phyloP scores from a whole-genome alignment of 2,888 invertebrate species.

The Drosophila crucigera region DNA sequence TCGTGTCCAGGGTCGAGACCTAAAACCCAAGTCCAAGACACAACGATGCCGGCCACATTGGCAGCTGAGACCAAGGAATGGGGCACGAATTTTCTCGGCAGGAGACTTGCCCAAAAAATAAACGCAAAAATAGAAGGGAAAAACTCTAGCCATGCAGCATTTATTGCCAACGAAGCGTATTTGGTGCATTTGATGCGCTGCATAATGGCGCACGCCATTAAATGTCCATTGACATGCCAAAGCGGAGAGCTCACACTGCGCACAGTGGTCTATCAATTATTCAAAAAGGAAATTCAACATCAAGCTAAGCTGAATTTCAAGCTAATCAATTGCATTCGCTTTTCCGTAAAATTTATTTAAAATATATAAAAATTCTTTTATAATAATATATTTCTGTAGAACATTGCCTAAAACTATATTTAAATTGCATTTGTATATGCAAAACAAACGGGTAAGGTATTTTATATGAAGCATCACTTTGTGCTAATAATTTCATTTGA shows the following conservation, averaged over 20 bases:
- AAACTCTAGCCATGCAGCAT: slow-evolving; percentile 75
- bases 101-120: slow-evolving; percentile 18
- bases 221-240: slow-evolving; percentile 83
- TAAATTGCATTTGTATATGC: background rate
- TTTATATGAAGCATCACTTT: background rate
- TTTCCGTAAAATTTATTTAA: background rate
- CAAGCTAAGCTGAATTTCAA: background rate
- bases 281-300: background rate
- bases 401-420: background rate
- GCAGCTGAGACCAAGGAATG: slow-evolving; percentile 56
- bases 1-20: slow-evolving; percentile 66
- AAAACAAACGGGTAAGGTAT: fast-evolving
- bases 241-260: slow-evolving; percentile 17
- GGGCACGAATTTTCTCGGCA: slow-evolving; percentile 24
- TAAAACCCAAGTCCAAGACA: slow-evolving; percentile 37
- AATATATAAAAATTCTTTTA: background rate
- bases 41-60: slow-evolving; percentile 19
- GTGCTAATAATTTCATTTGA: background rate
- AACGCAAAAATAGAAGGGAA: background rate
- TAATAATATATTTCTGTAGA: background rate
- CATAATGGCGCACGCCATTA: slow-evolving; percentile 82
- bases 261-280: slow-evolving; percentile 49
- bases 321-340: fast-evolving
- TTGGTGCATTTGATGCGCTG: slow-evolving; percentile 83
- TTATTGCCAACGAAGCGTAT: slow-evolving; percentile 82